phyloP scores from a whole-genome alignment of 1,140 invertebrate species.

The Drosophila ambigua region DNA sequence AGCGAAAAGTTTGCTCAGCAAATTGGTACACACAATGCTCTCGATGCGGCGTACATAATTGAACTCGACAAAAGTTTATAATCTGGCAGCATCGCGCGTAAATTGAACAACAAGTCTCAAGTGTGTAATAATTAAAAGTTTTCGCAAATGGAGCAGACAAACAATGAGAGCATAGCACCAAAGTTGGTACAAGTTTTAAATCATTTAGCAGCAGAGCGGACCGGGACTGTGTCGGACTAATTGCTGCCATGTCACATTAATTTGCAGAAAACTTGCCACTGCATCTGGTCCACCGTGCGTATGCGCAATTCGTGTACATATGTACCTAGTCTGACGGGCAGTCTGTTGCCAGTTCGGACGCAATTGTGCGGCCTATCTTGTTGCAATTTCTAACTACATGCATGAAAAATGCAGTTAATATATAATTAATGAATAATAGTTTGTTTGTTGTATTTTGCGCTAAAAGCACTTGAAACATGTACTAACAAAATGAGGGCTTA shows the following conservation, averaged over 20 bases:
- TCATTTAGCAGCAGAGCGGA: slow-evolving; percentile 49
- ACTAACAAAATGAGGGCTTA: too few species aligned
- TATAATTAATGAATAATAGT: too few species aligned
- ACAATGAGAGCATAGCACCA: slow-evolving; percentile 10
- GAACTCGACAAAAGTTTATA: slow-evolving; percentile 72
- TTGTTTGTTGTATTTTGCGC: too few species aligned
- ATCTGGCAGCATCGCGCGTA: slow-evolving; percentile 68
- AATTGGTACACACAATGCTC: slow-evolving; percentile 40
- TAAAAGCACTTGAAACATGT: too few species aligned
- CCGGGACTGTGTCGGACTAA: slow-evolving; percentile 41
- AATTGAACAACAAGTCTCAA: slow-evolving; percentile 71
- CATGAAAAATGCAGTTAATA: too few species aligned
- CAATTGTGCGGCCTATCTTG: too few species aligned
- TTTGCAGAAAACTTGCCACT: slow-evolving; percentile 11
- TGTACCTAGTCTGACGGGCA: neutral
- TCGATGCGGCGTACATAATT: slow-evolving; percentile 59
- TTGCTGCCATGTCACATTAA: slow-evolving; percentile 54
- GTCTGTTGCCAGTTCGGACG: neutral
- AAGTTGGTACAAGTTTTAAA: slow-evolving; percentile 73
- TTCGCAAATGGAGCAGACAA: slow-evolving; percentile 29
- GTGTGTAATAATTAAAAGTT: slow-evolving; percentile 79
- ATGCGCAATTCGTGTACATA: slow-evolving; percentile 47
- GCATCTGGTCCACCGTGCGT: slow-evolving; percentile 33
- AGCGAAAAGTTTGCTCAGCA: slow-evolving; percentile 32
- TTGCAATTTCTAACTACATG: too few species aligned